Conservation (phyloP, 2,113 vertebrate species). For the Dunckerocampus dactyliophorus region DNA sequence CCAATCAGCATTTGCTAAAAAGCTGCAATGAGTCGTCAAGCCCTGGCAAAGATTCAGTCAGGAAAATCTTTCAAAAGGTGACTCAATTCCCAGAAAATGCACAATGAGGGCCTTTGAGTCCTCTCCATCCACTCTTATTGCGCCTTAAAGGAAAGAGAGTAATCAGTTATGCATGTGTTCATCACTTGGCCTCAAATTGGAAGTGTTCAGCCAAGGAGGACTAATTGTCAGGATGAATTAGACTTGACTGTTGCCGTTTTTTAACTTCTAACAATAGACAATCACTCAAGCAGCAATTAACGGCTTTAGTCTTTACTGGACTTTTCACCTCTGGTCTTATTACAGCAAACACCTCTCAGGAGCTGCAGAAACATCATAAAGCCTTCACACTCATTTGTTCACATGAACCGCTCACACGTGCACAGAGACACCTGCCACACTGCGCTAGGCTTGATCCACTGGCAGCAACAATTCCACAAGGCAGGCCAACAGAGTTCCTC, state of each 20-base stretch:
- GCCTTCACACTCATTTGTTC: too few relatives aligned
- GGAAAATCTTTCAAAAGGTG: conserved; percentile 21
- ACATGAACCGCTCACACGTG: too few relatives aligned
- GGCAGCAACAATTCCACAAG: too few relatives aligned
- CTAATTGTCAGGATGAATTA: conserved; percentile 9
- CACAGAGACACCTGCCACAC: too few relatives aligned
- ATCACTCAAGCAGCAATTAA: conserved; percentile 22
- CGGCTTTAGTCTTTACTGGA: too few relatives aligned
- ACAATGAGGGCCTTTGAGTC: not conserved
- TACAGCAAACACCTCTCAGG: too few relatives aligned
- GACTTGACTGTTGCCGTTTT: not conserved
- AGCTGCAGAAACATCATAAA: too few relatives aligned
- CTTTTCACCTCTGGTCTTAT: too few relatives aligned
- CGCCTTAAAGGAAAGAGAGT: not conserved
- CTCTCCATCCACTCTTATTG: not conserved
- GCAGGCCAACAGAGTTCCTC: too few relatives aligned
- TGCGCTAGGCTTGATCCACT: too few relatives aligned
- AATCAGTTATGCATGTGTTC: conserved; percentile 3
- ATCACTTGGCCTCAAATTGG: conserved; percentile 5
- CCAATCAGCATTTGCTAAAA: conserved; percentile 38
- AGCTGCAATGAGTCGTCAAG: not conserved
- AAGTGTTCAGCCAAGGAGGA: conserved; percentile 7
- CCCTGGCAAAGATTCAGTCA: conserved; percentile 34
- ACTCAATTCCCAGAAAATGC: not conserved
- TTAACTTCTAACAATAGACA: conserved; percentile 22